Conservation (phyloP, 2,888 invertebrate species). For the Euplagia quadripunctaria region DNA sequence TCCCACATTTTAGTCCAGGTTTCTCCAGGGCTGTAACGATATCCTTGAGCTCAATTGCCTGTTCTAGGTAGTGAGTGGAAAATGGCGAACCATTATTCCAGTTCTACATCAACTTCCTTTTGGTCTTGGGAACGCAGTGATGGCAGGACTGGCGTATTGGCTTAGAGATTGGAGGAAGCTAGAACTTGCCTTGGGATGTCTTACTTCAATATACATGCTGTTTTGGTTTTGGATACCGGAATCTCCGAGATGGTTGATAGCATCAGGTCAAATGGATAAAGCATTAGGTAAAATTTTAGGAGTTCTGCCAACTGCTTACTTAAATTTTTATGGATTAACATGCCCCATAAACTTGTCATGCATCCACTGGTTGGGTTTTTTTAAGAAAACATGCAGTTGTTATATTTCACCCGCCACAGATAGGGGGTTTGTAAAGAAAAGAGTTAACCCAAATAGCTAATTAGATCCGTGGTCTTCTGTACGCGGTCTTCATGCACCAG, state of each 20-base stretch:
- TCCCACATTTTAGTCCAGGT: too few species aligned
- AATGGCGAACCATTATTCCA: constrained; percentile 88
- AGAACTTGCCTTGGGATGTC: constrained; percentile 84
- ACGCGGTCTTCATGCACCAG: too few species aligned
- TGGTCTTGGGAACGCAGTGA: constrained; percentile 86
- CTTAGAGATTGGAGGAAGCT: constrained; percentile 89
- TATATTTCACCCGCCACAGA: too few species aligned
- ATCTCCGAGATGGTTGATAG: constrained; percentile 89
- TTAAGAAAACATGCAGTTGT: too few species aligned
- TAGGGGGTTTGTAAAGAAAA: too few species aligned
- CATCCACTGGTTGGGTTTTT: too few species aligned
- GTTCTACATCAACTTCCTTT: constrained; percentile 89
- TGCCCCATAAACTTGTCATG: too few species aligned
- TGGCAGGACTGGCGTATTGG: constrained; percentile 87
- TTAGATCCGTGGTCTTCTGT: too few species aligned
- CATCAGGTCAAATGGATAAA: constrained; percentile 82
- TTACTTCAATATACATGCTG: constrained; percentile 82
- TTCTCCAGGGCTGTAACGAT: background rate
- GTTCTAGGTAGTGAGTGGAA: constrained; percentile 86
- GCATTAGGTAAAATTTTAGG: constrained; percentile 72
- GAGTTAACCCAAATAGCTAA: too few species aligned
- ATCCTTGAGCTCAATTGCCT: background rate
- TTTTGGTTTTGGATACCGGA: constrained; percentile 87
- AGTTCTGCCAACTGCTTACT: background rate
- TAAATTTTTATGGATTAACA: background rate